Percentiles rank a stretch among this genome's conserved stretches.
These are phyloP conservation scores for Alfaro cultratus DNA, from an alignment of 2,797 vertebrate species.

Conservation along the genomic window DNA sequence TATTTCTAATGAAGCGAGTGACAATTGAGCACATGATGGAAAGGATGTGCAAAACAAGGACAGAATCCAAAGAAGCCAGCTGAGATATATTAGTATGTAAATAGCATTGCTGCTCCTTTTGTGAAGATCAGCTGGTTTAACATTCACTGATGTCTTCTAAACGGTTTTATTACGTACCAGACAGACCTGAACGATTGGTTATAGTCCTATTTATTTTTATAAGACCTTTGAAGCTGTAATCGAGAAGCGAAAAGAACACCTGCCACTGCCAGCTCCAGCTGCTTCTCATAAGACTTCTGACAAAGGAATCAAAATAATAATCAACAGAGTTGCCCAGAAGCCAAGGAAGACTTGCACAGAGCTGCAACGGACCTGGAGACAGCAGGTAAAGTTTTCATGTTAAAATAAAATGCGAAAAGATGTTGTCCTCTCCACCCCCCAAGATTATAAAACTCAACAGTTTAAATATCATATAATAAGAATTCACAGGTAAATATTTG, in stretches of 20 bases:
- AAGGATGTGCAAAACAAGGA: background rate
- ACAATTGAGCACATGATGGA: background rate
- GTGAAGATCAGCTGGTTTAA: background rate
- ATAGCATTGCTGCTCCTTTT: background rate
- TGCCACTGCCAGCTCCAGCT: background rate
- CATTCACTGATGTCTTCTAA: background rate
- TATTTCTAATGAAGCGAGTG: background rate
- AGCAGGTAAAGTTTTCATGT: background rate
- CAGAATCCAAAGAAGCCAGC: background rate
- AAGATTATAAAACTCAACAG: background rate
- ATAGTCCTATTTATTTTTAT: background rate
- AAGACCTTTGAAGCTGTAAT: background rate
- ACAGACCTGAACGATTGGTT: background rate
- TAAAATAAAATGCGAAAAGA: background rate
- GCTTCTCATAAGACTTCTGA: background rate
- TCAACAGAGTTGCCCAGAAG: background rate
- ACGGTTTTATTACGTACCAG: background rate
- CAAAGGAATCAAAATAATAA: background rate
- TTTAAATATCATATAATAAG: background rate
- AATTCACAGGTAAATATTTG: background rate
- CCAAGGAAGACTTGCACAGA: background rate
- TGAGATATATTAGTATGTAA: background rate
- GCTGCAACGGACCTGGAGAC: background rate
- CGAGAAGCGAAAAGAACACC: background rate
- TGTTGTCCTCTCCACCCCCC: background rate